These are phyloP conservation scores for Lithophane leautieri DNA, from an alignment of 2,888 invertebrate genomes.

Conservation along the genomic window DNA sequence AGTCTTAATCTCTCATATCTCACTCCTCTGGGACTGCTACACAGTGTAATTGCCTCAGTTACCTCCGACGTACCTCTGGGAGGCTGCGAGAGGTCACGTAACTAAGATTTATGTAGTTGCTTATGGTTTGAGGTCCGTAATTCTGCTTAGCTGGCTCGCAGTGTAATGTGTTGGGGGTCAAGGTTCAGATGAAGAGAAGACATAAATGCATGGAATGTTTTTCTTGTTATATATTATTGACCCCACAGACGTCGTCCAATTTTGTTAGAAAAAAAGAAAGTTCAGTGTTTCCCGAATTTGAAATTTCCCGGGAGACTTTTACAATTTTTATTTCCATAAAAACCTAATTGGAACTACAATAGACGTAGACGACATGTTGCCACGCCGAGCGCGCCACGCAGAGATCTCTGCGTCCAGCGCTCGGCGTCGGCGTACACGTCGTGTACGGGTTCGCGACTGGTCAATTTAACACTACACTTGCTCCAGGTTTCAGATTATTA, in stretches of 20 bases:
- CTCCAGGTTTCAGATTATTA: no score
- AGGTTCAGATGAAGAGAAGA: constrained; percentile 6
- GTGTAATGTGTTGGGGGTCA: constrained; percentile 36
- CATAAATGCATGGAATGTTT: constrained; percentile 17
- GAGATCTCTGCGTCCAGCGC: no score
- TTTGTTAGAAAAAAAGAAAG: neutral
- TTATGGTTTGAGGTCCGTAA: constrained; percentile 57
- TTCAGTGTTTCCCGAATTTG: neutral
- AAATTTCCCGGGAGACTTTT: neutral
- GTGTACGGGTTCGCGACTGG: no score
- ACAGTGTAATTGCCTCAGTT: constrained; percentile 62
- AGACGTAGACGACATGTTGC: no score
- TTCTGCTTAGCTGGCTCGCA: constrained; percentile 35
- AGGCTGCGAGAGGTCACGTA: constrained; percentile 60
- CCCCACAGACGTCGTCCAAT: neutral
- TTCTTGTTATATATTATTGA: no score
- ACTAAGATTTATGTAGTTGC: constrained; percentile 64
- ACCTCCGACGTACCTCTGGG: constrained; percentile 52
- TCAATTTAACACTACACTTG: no score
- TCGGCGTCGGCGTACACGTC: no score
- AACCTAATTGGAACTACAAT: neutral
- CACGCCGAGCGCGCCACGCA: no score
- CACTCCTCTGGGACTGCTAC: constrained; percentile 46
- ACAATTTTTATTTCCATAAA: neutral
- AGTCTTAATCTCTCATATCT: constrained; percentile 57